Base-by-base conservation (phyloP, 1,140 invertebrate genomes). In the Sminthurinus signatus region DNA sequence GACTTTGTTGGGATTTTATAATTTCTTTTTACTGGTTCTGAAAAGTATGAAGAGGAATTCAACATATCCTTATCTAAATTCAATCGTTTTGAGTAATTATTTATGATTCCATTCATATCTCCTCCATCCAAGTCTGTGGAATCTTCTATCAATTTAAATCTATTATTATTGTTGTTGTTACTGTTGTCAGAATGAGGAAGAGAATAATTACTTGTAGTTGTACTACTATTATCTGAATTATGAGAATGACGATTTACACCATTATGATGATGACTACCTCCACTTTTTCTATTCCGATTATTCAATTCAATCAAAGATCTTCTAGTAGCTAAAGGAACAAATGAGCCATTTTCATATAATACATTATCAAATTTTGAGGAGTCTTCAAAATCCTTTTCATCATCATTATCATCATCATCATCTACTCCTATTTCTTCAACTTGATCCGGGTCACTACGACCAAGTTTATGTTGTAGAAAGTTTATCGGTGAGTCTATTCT, bases 221-320 rank as follows among this genome's bases (percentile, higher is more conserved):
- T 67, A 43, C 67, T 72, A 44, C 64, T 72, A 2, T 56, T 62
- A 31, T 72, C 67, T 14, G 60, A 66, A 3, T 43, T 39, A 28
- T 68, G 60, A 3, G 50, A 68, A 21, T 52, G 28, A n/a, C n/a
- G n/a, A n/a, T n/a, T n/a, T n/a, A n/a, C n/a, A n/a, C n/a, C n/a
- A n/a, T n/a, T n/a, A n/a, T n/a, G n/a, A n/a, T n/a, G n/a, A 14
- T 48, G 23, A 44, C 62, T 57, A 15, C 55, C 32, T 14, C 62
- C 21, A 25, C 62, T 63, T 28, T 48, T 48, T n/a, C 60, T 25
- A 28, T 69, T 72, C 17, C 64, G 27, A 64, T 71, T 71, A 56
- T 72, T 72, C 70, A 72, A 69, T 44, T 72, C 70, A 42, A 72
- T 72, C 23, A 72, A 36, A 36, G 64, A 67, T 44, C 56, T 43